Conservation (phyloP, 2,113 vertebrate genomes). For the Dryoscopus gambensis region DNA sequence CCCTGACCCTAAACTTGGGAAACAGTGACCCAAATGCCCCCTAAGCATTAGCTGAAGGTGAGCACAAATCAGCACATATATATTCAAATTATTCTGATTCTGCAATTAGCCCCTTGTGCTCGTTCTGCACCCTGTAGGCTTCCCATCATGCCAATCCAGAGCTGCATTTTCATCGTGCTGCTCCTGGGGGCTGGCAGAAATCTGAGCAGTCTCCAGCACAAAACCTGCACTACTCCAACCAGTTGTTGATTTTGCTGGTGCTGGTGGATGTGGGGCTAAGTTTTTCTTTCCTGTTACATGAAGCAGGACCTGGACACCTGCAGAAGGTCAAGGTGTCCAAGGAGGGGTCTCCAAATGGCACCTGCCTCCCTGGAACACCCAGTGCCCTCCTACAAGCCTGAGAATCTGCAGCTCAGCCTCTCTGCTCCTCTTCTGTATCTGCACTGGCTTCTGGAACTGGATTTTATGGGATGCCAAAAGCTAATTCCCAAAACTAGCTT, state of each 20-base stretch:
- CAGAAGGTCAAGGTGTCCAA: background rate
- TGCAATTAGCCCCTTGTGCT: slow-evolving; percentile 29
- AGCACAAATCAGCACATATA: background rate
- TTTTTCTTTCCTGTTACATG: background rate
- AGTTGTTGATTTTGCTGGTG: background rate
- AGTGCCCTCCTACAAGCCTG: background rate
- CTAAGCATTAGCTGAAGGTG: slow-evolving; percentile 22
- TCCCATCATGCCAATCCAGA: background rate
- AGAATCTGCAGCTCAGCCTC: background rate
- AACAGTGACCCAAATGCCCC: background rate
- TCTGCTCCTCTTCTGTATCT: background rate
- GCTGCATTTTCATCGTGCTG: slow-evolving; percentile 30
- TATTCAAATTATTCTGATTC: slow-evolving; percentile 31
- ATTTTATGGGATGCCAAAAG: background rate
- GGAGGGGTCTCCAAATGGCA: background rate
- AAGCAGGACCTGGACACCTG: background rate
- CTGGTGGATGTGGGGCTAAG: background rate
- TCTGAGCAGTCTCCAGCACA: background rate
- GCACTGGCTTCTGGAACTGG: background rate
- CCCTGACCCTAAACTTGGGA: slow-evolving; percentile 30
- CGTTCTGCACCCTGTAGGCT: background rate
- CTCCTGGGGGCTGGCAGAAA: slow-evolving; percentile 14
- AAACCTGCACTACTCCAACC: background rate
- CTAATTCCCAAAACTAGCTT: background rate
- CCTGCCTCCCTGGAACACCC: background rate